A percentile compares a stretch with the other conserved stretches of the same genome.
phyloP scores from a whole-genome alignment of 2,797 vertebrate species.

The Gastrophryne carolinensis region DNA sequence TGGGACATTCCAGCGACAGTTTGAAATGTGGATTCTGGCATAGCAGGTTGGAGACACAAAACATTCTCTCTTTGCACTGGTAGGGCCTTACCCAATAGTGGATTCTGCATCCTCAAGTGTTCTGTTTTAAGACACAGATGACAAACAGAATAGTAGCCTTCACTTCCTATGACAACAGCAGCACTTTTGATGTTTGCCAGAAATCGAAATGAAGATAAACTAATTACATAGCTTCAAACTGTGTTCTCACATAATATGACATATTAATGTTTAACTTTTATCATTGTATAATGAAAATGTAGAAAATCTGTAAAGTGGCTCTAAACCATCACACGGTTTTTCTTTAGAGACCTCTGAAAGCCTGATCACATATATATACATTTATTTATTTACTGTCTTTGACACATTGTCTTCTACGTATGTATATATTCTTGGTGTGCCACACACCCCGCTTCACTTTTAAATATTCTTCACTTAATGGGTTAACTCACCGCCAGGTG shows the following conservation, averaged over 20 bases:
- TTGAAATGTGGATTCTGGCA: constrained; percentile 60
- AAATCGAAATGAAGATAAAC: neutral
- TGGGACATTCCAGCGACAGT: constrained; percentile 60
- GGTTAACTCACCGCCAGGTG: too few relatives aligned
- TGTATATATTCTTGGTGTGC: too few relatives aligned
- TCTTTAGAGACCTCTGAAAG: too few relatives aligned
- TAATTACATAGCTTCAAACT: neutral
- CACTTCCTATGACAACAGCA: neutral
- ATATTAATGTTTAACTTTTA: neutral
- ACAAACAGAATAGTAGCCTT: neutral
- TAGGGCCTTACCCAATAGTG: neutral
- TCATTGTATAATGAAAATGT: neutral
- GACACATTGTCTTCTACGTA: too few relatives aligned
- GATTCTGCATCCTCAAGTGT: constrained; percentile 32
- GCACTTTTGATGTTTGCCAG: neutral
- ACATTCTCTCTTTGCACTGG: constrained; percentile 42
- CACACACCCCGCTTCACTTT: too few relatives aligned
- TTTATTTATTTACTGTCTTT: too few relatives aligned
- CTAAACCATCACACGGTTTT: too few relatives aligned
- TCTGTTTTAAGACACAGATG: neutral
- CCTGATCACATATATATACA: too few relatives aligned
- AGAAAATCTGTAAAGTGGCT: too few relatives aligned
- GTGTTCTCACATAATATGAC: neutral
- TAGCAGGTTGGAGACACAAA: constrained; percentile 52
- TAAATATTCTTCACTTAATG: too few relatives aligned